These are phyloP conservation scores for Meteorus sp. DNA, from an alignment of 1,140 invertebrate genomes.

Conservation along the genomic window DNA sequence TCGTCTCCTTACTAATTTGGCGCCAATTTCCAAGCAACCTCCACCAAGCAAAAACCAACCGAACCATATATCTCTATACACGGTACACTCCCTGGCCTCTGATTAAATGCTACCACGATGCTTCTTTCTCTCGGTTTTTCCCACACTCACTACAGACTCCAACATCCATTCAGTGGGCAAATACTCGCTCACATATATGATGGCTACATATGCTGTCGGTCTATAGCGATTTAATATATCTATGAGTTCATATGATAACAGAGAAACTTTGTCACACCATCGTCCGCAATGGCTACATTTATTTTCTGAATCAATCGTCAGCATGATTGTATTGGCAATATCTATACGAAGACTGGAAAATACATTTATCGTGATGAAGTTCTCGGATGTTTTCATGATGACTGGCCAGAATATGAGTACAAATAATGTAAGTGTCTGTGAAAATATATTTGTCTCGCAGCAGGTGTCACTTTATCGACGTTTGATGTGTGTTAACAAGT, in stretches of 20 bases:
- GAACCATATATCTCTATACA: conserved; percentile 54
- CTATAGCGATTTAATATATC: no score
- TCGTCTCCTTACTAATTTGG: conserved; percentile 62
- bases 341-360: conserved; percentile 32
- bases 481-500: conserved; percentile 25
- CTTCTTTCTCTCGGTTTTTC: background rate
- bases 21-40: conserved; percentile 60
- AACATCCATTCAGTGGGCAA: background rate
- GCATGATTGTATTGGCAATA: no score
- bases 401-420: no score
- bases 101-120: conserved; percentile 56
- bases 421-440: conserved; percentile 44
- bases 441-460: conserved; percentile 51
- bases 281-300: conserved; percentile 24
- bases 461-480: conserved; percentile 53
- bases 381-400: no score
- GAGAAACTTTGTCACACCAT: no score
- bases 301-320: conserved; percentile 28
- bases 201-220: no score
- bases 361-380: conserved; percentile 28
- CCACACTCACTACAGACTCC: background rate
- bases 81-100: conserved; percentile 45
- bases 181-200: no score
- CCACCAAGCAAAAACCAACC: conserved; percentile 60
- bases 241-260: no score